Evolutionary conservation across 2,888 invertebrate species (phyloP), one percentile per base, ranked within the genome.

Genomic region (Agrypnus murinus): DNA sequence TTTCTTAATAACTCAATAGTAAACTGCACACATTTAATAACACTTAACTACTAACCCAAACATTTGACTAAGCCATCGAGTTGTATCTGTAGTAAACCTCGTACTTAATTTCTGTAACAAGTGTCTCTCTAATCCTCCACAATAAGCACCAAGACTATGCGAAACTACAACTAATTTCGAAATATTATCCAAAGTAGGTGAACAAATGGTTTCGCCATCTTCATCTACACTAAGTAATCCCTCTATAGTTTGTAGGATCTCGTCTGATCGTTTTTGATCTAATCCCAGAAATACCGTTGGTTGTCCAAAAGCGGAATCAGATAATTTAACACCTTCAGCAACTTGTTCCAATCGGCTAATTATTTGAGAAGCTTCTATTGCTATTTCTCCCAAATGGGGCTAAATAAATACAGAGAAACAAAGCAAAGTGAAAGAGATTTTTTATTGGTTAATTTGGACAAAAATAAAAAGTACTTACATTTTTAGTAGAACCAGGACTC

Each of bases 121-220:
- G 74, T 89, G 88, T 46, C 93, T 88, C 74, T 95, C 95, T 74
- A 97, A 84, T 62, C 94, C 92, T n/a, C 94, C 92, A 74, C 95
- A 91, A 81, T 95, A 93, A 0, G 97, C 96, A 3, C 94, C 92
- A 76, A 97, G 89, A 82, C 95, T 94, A 84, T 97, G 96, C n/a
- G 95, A 92, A 17, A 95, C 89, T 63, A 96, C 89, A 8, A 95
- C 90, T 72, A 92, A 85, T 55, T 89, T 90, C 65, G 89, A 87
- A 45, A 90, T 88, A 74, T 90, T 90, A 67, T 92, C 91, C 8
- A 92, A 87, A 45, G 89, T 85, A 55, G 92, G 87, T 64, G 91
- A 87, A 17, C 89, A 89, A 19, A 79, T 62, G 71, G 90, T 90
- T 79, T 90, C 91, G 69, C 91, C 92, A 79, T 91, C 89, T 63